phyloP scores from a whole-genome alignment of 2,888 invertebrate species.

The Drosophila suboccidentalis region DNA sequence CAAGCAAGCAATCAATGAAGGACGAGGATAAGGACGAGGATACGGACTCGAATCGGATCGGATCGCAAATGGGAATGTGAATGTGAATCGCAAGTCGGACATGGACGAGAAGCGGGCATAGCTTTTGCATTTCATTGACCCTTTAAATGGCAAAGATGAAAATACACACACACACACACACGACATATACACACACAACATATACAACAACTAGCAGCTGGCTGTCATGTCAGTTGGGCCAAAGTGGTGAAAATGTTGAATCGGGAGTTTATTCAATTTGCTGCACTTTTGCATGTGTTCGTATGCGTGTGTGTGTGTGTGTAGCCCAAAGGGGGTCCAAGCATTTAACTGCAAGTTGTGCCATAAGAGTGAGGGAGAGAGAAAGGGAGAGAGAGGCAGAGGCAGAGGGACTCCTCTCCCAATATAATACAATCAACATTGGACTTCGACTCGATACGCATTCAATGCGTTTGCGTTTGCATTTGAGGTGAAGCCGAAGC shows the following conservation, averaged over 20 bases:
- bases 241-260: conserved; percentile 80
- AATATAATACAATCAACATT: conserved; percentile 82
- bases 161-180: conserved; percentile 15
- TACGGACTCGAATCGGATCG: conserved; percentile 4
- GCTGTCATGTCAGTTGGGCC: conserved; percentile 57
- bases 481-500: conserved; percentile 56
- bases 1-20: conserved; percentile 45
- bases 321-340: conserved; percentile 17
- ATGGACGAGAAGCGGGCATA: conserved; percentile 37
- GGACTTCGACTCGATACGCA: conserved; percentile 75
- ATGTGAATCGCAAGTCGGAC: conserved; percentile 24
- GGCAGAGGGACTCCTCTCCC: conserved; percentile 39
- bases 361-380: neutral
- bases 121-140: conserved; percentile 78
- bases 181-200: conserved; percentile 3
- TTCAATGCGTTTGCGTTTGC: conserved; percentile 75
- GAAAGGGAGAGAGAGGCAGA: conserved; percentile 12
- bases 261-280: conserved; percentile 80
- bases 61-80: conserved; percentile 1
- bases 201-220: conserved; percentile 47
- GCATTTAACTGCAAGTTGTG: conserved; percentile 56
- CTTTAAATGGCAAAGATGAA: conserved; percentile 72
- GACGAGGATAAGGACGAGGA: conserved; percentile 45
- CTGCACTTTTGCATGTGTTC: conserved; percentile 32
- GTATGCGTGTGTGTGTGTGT: conserved; percentile 8